Percentiles rank a stretch among this genome's conserved stretches.
These are phyloP conservation scores for Drosophila flavopinicola DNA, from an alignment of 2,888 invertebrate genomes.

Conservation along the genomic window DNA sequence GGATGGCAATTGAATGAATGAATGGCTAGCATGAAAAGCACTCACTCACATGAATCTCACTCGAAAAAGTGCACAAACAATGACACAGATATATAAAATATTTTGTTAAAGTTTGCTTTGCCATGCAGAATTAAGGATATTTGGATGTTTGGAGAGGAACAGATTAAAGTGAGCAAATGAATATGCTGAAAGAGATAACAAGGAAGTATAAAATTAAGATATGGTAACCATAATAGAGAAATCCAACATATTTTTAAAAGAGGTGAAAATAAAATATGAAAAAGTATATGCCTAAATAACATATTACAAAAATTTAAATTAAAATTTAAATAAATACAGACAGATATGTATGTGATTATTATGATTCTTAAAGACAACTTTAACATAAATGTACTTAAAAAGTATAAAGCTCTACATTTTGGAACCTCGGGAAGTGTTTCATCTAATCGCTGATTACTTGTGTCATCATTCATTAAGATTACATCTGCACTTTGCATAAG, in stretches of 20 bases:
- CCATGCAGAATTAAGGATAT: background rate
- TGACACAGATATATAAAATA: background rate
- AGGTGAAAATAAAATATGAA: background rate
- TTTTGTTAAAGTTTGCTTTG: background rate
- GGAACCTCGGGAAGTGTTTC: background rate
- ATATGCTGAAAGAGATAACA: too few relatives aligned
- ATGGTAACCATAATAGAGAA: background rate
- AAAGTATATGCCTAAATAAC: background rate
- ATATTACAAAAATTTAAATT: background rate
- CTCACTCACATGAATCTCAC: slow-evolving; percentile 17
- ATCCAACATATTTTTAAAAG: background rate
- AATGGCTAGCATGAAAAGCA: slow-evolving; percentile 28
- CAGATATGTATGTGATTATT: too few relatives aligned
- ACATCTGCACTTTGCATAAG: background rate
- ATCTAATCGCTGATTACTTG: background rate
- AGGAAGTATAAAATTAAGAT: background rate
- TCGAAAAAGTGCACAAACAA: slow-evolving; percentile 3
- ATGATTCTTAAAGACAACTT: too few relatives aligned
- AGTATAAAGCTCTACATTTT: background rate
- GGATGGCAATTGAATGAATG: slow-evolving; percentile 22
- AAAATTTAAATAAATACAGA: background rate
- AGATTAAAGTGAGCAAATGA: background rate
- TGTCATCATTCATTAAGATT: background rate
- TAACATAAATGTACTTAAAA: too few relatives aligned
- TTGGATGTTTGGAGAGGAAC: background rate